Evolutionary conservation across 2,888 invertebrate genomes (phyloP).

Genomic region (Anaspis maculata): DNA sequence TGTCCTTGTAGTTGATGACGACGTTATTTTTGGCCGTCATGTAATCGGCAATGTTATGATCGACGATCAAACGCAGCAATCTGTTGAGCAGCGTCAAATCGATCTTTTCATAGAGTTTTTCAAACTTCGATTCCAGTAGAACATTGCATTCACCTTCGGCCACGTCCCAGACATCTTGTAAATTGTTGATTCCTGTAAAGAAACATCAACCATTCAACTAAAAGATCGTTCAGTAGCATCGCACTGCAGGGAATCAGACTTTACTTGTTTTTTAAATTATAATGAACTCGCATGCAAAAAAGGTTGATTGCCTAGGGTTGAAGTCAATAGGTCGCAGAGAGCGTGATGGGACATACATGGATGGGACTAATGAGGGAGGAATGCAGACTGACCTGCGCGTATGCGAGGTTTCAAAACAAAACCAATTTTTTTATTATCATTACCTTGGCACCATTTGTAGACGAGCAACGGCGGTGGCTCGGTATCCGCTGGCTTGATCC

Average conservation of each 20-base stretch:
- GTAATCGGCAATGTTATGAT: conserved; percentile 99
- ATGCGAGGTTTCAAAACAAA: too few relatives aligned
- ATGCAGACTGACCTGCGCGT: too few relatives aligned
- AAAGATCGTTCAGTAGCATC: too few relatives aligned
- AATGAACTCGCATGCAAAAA: too few relatives aligned
- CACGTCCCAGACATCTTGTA: conserved; percentile 98
- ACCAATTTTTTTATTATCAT: too few relatives aligned
- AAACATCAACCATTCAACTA: conserved; percentile 53
- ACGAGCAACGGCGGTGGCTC: conserved; percentile 89
- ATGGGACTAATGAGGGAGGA: too few relatives aligned
- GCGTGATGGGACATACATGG: too few relatives aligned
- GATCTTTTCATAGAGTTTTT: conserved; percentile 99
- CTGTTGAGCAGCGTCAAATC: conserved; percentile 96
- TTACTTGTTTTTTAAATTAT: too few relatives aligned
- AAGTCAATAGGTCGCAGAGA: too few relatives aligned
- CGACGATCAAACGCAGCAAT: conserved; percentile 91
- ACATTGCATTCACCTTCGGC: conserved; percentile 99
- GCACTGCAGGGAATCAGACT: too few relatives aligned
- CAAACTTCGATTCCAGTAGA: conserved; percentile 90
- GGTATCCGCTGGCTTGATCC: conserved; percentile 98
- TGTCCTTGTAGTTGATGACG: conserved; percentile 99
- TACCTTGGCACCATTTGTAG: conserved; percentile 99
- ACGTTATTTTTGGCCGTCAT: conserved; percentile 99
- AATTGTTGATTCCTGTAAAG: conserved; percentile 92
- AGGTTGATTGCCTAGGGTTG: too few relatives aligned